Evolutionary conservation across 2,888 invertebrate genomes (phyloP).

Genomic region (Asteroscopus sphinx): DNA sequence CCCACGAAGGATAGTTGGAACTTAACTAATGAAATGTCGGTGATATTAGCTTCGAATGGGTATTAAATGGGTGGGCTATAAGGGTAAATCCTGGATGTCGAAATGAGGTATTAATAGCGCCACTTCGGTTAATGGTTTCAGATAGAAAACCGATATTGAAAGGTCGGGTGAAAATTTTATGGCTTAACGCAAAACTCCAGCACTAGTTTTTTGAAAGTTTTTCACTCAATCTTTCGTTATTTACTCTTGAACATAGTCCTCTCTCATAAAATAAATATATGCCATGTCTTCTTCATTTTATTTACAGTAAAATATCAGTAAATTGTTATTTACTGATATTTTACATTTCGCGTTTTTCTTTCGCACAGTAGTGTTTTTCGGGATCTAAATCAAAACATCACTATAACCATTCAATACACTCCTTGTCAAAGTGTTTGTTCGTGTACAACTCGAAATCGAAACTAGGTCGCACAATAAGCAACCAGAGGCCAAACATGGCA

Average conservation of each 20-base stretch:
- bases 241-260: too few relatives aligned
- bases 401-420: constrained; percentile 9
- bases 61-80: constrained; percentile 33
- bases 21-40: constrained; percentile 49
- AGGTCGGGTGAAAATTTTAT: constrained; percentile 1
- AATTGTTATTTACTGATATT: too few relatives aligned
- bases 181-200: neutral
- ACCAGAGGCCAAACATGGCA: constrained; percentile 33
- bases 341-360: too few relatives aligned
- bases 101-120: constrained; percentile 32
- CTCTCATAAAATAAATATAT: too few relatives aligned
- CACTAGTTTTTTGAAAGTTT: neutral
- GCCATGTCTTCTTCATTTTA: too few relatives aligned
- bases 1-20: constrained; percentile 38
- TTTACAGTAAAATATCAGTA: too few relatives aligned
- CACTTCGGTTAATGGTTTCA: constrained; percentile 21
- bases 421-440: constrained; percentile 14
- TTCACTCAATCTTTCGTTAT: too few relatives aligned
- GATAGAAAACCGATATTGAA: constrained; percentile 30
- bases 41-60: constrained; percentile 30
- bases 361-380: neutral
- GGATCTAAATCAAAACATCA: neutral
- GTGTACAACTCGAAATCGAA: constrained; percentile 29
- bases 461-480: constrained; percentile 45
- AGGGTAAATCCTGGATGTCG: constrained; percentile 22